Percentiles rank a stretch among this genome's conserved stretches.
Evolutionary conservation across 2,888 invertebrate species (phyloP).

Genomic region (Capitulum mitella): DNA sequence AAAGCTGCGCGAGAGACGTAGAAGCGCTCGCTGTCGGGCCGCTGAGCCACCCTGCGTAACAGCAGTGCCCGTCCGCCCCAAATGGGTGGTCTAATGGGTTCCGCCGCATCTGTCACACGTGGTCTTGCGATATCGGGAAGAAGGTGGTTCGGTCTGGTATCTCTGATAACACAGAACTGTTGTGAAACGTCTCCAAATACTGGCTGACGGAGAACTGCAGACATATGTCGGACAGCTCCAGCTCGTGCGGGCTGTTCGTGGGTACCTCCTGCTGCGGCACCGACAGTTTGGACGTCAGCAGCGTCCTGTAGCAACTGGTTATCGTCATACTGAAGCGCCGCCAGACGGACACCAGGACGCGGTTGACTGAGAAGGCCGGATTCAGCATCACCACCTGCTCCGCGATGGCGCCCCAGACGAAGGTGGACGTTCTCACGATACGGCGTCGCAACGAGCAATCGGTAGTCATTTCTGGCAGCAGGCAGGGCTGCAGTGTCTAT

Average conservation of each 20-base stretch:
- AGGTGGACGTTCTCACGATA: background rate
- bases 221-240: slow-evolving; percentile 36
- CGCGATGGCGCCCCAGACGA: background rate
- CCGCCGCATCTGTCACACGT: slow-evolving; percentile 31
- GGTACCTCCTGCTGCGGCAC: slow-evolving; percentile 55
- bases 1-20: background rate
- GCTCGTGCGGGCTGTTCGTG: slow-evolving; percentile 35
- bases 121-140: slow-evolving; percentile 32
- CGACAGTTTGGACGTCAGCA: slow-evolving; percentile 65
- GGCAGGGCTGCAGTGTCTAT: background rate
- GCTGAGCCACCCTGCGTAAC: background rate
- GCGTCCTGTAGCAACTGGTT: slow-evolving; percentile 52
- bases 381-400: background rate
- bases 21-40: background rate
- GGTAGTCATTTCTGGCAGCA: slow-evolving; percentile 38
- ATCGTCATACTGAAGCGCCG: slow-evolving; percentile 28
- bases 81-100: slow-evolving; percentile 26
- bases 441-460: slow-evolving; percentile 38
- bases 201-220: slow-evolving; percentile 47
- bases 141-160: slow-evolving; percentile 29
- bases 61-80: slow-evolving; percentile 24
- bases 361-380: background rate
- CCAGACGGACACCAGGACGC: too few species aligned
- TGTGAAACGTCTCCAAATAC: slow-evolving; percentile 46
- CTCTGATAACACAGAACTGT: slow-evolving; percentile 35